phyloP scores from a whole-genome alignment of 2,113 vertebrate species.

The Silurus asotus region DNA sequence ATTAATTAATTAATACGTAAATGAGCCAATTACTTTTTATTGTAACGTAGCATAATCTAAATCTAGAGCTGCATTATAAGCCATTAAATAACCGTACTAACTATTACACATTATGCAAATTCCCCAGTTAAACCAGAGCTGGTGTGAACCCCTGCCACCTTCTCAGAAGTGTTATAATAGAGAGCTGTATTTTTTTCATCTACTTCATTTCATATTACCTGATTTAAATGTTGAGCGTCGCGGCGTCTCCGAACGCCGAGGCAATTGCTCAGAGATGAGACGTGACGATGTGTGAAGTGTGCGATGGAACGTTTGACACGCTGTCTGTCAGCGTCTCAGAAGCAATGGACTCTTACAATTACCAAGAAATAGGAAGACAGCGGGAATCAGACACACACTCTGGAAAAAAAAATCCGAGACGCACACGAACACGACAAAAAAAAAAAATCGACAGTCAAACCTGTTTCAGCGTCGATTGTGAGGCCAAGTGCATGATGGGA shows the following conservation, averaged over 20 bases:
- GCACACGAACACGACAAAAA: not conserved
- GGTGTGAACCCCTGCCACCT: not conserved
- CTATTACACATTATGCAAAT: not conserved
- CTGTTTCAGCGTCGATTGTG: not conserved
- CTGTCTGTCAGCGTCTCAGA: not conserved
- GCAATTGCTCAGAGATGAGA: conserved; percentile 33
- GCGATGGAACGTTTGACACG: conserved; percentile 25
- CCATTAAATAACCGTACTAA: not conserved
- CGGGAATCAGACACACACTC: not conserved
- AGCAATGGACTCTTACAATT: not conserved
- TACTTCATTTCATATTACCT: conserved; percentile 18
- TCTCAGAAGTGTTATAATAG: not conserved
- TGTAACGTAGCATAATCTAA: not conserved
- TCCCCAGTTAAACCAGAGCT: not conserved
- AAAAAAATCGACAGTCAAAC: not conserved
- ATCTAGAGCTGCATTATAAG: not conserved
- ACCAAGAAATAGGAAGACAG: not conserved
- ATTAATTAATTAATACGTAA: not conserved
- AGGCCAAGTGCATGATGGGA: not conserved
- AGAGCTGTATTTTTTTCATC: not conserved
- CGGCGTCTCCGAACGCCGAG: not conserved
- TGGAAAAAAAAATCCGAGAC: not conserved
- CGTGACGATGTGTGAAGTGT: conserved; percentile 36
- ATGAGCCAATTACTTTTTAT: not conserved
- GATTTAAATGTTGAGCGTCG: conserved; percentile 13